These are phyloP conservation scores for Gallinago undulata DNA, from an alignment of 2,113 vertebrate species.

Conservation along the genomic window DNA sequence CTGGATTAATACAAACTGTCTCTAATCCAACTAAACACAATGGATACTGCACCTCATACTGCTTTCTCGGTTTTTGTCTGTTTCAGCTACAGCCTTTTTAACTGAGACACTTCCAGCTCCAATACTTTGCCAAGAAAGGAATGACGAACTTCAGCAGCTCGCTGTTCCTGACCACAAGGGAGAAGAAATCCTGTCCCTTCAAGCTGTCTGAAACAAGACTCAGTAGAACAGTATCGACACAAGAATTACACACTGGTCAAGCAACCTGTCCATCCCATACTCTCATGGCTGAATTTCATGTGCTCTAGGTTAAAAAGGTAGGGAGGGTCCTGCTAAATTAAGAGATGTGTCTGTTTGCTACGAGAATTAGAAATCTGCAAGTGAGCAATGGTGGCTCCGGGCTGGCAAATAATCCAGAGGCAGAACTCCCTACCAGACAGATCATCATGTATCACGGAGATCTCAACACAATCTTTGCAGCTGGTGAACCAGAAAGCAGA, in stretches of 20 bases:
- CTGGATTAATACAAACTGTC: background rate
- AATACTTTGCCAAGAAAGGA: background rate
- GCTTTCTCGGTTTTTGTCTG: background rate
- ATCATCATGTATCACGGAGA: background rate
- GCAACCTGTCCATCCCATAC: background rate
- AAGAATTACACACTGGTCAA: background rate
- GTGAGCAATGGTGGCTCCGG: background rate
- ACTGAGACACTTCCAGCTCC: background rate
- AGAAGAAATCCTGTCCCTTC: background rate
- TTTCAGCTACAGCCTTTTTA: background rate
- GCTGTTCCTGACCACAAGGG: background rate
- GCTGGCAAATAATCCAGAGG: background rate
- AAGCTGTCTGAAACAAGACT: background rate
- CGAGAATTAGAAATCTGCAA: background rate
- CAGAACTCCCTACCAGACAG: background rate
- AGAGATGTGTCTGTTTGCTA: background rate
- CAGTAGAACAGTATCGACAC: background rate
- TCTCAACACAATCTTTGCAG: background rate
- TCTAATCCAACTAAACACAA: slow-evolving; percentile 1
- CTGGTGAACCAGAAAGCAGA: slow-evolving; percentile 1
- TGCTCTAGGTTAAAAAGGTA: background rate
- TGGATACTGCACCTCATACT: background rate
- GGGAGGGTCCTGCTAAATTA: background rate
- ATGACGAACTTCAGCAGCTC: background rate
- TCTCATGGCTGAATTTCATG: background rate